Conservation (phyloP, 2,888 invertebrate species). For the Volucella inflata region DNA sequence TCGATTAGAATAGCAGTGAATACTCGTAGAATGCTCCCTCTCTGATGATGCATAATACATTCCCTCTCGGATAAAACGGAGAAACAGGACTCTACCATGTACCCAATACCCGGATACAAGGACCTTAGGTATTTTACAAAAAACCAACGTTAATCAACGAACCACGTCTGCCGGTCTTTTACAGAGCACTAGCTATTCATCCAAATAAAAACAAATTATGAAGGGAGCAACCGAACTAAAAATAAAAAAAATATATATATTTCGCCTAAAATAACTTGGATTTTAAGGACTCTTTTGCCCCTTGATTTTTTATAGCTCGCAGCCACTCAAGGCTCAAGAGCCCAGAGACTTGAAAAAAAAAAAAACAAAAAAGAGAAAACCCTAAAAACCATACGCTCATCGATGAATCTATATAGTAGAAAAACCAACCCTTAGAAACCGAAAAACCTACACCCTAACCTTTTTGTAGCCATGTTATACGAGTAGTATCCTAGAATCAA, state of each 20-base stretch:
- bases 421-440: not conserved
- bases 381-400: conserved; percentile 20
- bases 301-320: conserved; percentile 24
- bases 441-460: no score
- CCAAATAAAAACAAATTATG: conserved; percentile 15
- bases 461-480: no score
- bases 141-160: no score
- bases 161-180: no score
- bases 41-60: no score
- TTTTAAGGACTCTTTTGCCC: conserved; percentile 15
- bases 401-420: conserved; percentile 22
- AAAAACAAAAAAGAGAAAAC: conserved; percentile 2
- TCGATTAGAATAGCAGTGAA: no score
- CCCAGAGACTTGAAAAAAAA: not conserved
- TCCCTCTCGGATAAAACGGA: no score
- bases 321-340: conserved; percentile 30
- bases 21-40: no score
- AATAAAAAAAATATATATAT: conserved; percentile 38
- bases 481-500: conserved; percentile 41
- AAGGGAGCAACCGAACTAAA: conserved; percentile 5
- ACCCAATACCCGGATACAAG: no score
- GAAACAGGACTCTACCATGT: no score
- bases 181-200: no score
- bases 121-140: no score
- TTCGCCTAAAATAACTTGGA: conserved; percentile 8